Percentiles rank a stretch among this genome's conserved stretches.
Evolutionary conservation across 1,140 invertebrate genomes (phyloP).

Genomic region (Pseudoatta argentina): DNA sequence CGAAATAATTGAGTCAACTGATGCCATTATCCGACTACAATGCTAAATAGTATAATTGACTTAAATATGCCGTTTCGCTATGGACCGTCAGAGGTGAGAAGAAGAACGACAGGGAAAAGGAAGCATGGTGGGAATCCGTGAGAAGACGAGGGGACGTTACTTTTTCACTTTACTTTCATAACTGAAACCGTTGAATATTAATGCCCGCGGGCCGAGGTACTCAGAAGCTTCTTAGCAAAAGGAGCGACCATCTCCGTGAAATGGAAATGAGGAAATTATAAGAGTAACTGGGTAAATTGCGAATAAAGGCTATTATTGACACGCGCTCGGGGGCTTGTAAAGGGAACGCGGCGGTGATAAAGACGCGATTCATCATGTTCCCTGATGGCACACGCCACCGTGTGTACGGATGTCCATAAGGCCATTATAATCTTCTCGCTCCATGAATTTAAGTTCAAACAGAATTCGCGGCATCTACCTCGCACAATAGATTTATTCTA

Average conservation of each 20-base stretch:
- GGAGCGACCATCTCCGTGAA: conserved; percentile 75
- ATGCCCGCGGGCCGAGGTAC: conserved; percentile 79
- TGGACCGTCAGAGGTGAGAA: conserved; percentile 43
- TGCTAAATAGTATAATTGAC: conserved; percentile 84
- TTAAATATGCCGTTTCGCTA: conserved; percentile 79
- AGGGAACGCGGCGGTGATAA: conserved; percentile 67
- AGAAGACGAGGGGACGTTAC: conserved; percentile 76
- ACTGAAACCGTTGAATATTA: conserved; percentile 85
- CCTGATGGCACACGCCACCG: conserved; percentile 25
- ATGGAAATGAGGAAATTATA: conserved; percentile 85
- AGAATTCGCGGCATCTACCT: conserved; percentile 25
- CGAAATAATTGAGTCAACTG: conserved; percentile 80
- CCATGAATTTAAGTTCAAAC: conserved; percentile 44
- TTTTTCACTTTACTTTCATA: conserved; percentile 86
- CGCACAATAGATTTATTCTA: conserved; percentile 43
- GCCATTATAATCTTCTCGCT: conserved; percentile 45
- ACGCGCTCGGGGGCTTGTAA: conserved; percentile 56
- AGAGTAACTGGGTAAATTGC: conserved; percentile 83
- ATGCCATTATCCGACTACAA: conserved; percentile 80
- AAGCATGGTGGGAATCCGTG: conserved; percentile 17
- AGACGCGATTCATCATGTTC: conserved; percentile 53
- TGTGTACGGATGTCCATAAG: conserved; percentile 40
- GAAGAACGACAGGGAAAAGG: conserved; percentile 12
- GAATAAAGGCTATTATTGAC: conserved; percentile 81
- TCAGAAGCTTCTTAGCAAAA: conserved; percentile 77